Conservation (phyloP, 1,140 invertebrate species). For the Drosophila equinoxialis region DNA sequence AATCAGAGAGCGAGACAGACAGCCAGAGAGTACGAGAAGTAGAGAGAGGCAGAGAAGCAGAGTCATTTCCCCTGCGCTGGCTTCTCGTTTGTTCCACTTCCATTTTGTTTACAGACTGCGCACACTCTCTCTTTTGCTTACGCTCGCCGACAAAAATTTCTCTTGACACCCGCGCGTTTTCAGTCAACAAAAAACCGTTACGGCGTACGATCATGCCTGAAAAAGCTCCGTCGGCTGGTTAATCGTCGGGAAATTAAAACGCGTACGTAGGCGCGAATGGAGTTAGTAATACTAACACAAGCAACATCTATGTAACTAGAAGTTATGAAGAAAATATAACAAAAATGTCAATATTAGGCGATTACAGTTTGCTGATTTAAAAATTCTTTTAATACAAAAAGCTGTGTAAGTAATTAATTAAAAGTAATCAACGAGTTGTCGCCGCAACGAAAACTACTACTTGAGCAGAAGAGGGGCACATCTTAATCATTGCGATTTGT, state of each 20-base stretch:
- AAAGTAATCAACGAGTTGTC: constrained; percentile 18
- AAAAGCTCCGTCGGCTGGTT: constrained; percentile 57
- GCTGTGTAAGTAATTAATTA: constrained; percentile 67
- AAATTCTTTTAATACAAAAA: neutral
- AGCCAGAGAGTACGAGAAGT: constrained; percentile 22
- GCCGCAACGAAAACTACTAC: constrained; percentile 45
- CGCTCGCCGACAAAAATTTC: constrained; percentile 13
- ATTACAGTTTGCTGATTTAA: neutral
- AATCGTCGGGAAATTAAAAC: neutral
- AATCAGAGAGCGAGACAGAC: constrained; percentile 38
- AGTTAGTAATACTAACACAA: constrained; percentile 17
- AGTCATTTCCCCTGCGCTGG: constrained; percentile 46
- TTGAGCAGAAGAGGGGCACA: constrained; percentile 61
- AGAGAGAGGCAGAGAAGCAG: neutral
- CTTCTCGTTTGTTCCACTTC: constrained; percentile 54
- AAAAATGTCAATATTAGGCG: too few species aligned
- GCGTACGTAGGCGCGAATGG: constrained; percentile 13
- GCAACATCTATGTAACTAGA: too few species aligned
- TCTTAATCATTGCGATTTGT: constrained; percentile 69
- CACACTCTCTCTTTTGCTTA: constrained; percentile 36
- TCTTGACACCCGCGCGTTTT: constrained; percentile 29
- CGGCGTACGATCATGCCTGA: constrained; percentile 71
- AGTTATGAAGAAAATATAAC: too few species aligned
- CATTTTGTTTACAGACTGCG: constrained; percentile 51
- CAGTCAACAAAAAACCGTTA: constrained; percentile 75